These are phyloP conservation scores for Mirounga angustirostris DNA, from an alignment of 2,113 vertebrate species.

Conservation along the genomic window DNA sequence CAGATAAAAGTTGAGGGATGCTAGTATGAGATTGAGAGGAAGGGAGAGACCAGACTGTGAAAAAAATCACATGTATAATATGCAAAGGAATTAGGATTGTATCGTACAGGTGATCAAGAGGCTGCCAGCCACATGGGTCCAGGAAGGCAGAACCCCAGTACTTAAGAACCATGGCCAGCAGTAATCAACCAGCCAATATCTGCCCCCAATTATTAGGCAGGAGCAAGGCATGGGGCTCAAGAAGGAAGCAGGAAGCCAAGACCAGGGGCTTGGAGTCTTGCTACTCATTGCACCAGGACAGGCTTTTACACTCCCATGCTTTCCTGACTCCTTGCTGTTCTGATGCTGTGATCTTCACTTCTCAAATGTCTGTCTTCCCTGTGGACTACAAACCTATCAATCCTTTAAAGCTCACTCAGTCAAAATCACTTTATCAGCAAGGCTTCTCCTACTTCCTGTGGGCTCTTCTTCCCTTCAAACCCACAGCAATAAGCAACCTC, in stretches of 20 bases:
- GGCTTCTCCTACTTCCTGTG: neutral
- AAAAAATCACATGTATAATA: neutral
- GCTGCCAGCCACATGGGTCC: neutral
- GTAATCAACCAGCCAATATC: neutral
- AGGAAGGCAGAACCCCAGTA: neutral
- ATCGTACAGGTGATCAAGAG: neutral
- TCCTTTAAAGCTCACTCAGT: neutral
- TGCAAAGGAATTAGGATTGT: neutral
- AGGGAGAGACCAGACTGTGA: neutral
- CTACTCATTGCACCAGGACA: neutral
- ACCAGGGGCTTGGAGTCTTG: neutral
- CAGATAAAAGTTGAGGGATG: neutral
- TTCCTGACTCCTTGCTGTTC: neutral
- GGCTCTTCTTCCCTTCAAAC: neutral
- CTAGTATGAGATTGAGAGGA: neutral
- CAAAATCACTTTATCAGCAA: neutral
- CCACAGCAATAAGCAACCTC: neutral
- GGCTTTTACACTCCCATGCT: neutral
- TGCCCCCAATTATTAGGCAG: constrained; percentile 4
- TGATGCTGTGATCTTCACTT: neutral
- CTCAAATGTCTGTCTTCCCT: neutral
- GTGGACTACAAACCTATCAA: neutral
- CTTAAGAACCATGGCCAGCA: neutral
- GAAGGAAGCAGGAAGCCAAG: neutral
- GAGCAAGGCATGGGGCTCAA: neutral